Percentiles rank a stretch among this genome's conserved stretches.
Conservation (phyloP, 1,140 invertebrate species). For the Drosophila kepulauana region DNA sequence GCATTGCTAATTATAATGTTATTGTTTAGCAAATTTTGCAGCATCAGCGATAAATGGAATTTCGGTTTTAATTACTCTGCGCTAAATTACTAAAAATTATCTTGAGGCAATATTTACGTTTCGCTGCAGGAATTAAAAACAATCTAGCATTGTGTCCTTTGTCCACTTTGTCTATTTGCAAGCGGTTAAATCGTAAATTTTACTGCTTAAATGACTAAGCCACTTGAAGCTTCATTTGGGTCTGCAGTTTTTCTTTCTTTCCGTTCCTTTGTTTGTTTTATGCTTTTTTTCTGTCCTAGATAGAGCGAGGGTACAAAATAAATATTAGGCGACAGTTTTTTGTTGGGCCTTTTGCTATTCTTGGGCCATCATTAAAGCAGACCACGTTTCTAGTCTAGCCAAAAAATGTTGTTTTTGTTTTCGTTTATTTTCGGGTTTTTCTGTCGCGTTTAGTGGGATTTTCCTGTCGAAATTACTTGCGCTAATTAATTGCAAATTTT, state of each 20-base stretch:
- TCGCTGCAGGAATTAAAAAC: neutral
- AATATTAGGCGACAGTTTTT: conserved; percentile 67
- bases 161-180: conserved; percentile 4
- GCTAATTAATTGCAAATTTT: conserved; percentile 80
- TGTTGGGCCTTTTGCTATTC: conserved; percentile 30
- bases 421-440: conserved; percentile 41
- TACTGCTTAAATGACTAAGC: conserved; percentile 45
- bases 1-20: conserved; percentile 15
- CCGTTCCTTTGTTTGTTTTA: conserved; percentile 23
- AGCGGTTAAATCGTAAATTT: conserved; percentile 41
- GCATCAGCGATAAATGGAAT: neutral
- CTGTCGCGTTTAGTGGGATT: neutral
- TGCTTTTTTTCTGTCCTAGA: conserved; percentile 1
- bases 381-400: conserved; percentile 57
- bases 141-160: conserved; percentile 6
- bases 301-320: conserved; percentile 44
- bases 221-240: conserved; percentile 20
- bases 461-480: conserved; percentile 45
- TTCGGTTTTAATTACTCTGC: neutral
- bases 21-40: conserved; percentile 24
- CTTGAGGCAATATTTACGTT: neutral
- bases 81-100: conserved; percentile 1
- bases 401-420: conserved; percentile 31
- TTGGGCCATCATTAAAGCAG: conserved; percentile 67
- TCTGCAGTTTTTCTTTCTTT: conserved; percentile 16